Percentiles rank a stretch among this genome's conserved stretches.
Evolutionary conservation across 1,140 invertebrate species (phyloP).

Genomic region (Neodiprion lecontei): DNA sequence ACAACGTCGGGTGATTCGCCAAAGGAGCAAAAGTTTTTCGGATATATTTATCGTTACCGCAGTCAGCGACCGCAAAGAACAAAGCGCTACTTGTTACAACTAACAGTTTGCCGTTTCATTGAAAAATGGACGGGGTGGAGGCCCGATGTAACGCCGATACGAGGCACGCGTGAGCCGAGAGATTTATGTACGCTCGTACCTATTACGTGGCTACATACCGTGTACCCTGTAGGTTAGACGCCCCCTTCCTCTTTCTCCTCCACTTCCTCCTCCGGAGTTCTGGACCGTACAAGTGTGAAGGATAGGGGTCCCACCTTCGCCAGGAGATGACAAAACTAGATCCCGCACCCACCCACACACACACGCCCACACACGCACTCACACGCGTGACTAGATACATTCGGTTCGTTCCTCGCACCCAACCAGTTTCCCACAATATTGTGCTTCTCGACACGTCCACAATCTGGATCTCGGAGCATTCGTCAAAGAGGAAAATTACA

Average conservation of each 20-base stretch:
- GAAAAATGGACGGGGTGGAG: neutral
- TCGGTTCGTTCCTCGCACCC: too few species aligned
- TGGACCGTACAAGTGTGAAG: too few species aligned
- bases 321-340: neutral
- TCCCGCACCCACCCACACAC: neutral
- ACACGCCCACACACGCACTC: too few species aligned
- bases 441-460: too few species aligned
- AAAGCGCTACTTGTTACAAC: conserved; percentile 3
- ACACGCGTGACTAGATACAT: too few species aligned
- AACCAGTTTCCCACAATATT: too few species aligned
- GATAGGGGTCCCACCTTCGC: neutral
- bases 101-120: neutral
- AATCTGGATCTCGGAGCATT: too few species aligned
- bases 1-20: neutral
- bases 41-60: neutral
- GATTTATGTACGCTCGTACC: neutral
- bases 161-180: neutral
- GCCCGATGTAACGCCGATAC: neutral
- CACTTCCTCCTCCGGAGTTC: too few species aligned
- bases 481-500: neutral
- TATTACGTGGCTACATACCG: conserved; percentile 1
- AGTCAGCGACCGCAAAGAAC: neutral
- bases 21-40: neutral
- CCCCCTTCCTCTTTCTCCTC: neutral
- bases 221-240: too few species aligned